A percentile compares a stretch with the other conserved stretches of the same genome.
phyloP scores from a whole-genome alignment of 92 coral and sea anemone genomes.

The Parazoanthus atlanticus region DNA sequence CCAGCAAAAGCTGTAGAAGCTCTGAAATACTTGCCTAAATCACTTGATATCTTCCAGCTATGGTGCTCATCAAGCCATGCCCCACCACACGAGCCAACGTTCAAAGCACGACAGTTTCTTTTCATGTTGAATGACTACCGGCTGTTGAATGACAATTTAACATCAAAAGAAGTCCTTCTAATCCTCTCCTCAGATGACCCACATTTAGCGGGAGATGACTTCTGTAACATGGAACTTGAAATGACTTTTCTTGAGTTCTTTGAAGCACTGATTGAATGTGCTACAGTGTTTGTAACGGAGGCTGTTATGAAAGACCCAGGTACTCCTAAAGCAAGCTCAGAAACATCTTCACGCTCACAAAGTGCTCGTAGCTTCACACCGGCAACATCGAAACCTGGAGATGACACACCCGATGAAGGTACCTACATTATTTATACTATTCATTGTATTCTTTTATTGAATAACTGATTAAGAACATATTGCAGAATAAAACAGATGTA shows the following conservation, averaged over 20 bases:
- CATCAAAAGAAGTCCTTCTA: conserved; percentile 81
- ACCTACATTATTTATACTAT: background rate
- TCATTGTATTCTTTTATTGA: background rate
- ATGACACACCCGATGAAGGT: conserved; percentile 86
- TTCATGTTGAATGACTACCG: conserved; percentile 82
- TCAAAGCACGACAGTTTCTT: conserved; percentile 86
- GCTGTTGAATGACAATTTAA: conserved; percentile 73
- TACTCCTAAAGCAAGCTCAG: conserved; percentile 76
- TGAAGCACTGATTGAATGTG: conserved; percentile 91
- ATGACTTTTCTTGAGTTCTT: conserved; percentile 94
- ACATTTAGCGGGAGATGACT: conserved; percentile 82
- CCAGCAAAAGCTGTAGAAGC: conserved; percentile 75
- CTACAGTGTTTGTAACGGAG: conserved; percentile 86
- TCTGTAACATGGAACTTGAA: conserved; percentile 89
- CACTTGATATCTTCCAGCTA: conserved; percentile 73
- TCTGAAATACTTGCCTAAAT: conserved; percentile 66
- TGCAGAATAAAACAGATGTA: background rate
- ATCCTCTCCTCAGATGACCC: conserved; percentile 82
- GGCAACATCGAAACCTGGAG: conserved; percentile 79
- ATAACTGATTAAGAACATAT: background rate
- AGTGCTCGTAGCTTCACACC: conserved; percentile 88
- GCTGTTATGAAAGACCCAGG: conserved; percentile 74
- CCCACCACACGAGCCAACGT: conserved; percentile 78
- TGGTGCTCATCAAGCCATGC: conserved; percentile 55
- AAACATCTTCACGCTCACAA: conserved; percentile 75